phyloP scores from a whole-genome alignment of 2,797 vertebrate species.

The Garrulus glandarius region DNA sequence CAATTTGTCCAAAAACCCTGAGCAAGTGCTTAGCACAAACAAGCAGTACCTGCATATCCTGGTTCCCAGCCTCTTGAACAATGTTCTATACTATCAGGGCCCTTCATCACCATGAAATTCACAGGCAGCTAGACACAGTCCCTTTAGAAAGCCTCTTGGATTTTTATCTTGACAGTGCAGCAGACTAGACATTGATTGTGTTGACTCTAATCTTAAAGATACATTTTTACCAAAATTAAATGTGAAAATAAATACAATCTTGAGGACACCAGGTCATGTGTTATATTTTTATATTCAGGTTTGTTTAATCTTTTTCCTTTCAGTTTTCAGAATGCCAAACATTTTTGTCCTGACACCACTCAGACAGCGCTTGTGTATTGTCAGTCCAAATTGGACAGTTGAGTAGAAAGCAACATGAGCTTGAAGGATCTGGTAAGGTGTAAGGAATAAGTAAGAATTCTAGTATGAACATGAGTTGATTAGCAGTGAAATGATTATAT shows the following conservation, averaged over 20 bases:
- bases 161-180: constrained; percentile 3
- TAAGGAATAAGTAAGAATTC: constrained; percentile 3
- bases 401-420: neutral
- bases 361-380: neutral
- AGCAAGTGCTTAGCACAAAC: neutral
- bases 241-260: neutral
- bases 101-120: neutral
- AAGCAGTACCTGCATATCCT: neutral
- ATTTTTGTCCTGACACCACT: neutral
- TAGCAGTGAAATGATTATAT: constrained; percentile 25
- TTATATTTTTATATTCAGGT: neutral
- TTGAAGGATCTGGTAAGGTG: neutral
- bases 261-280: neutral
- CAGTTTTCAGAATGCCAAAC: neutral
- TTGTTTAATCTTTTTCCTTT: neutral
- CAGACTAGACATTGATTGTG: neutral
- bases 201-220: neutral
- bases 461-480: neutral
- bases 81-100: neutral
- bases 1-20: neutral
- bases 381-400: neutral
- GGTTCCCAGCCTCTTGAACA: neutral
- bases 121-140: neutral
- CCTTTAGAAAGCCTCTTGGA: neutral
- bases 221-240: neutral